Evolutionary conservation across 2,888 invertebrate species (phyloP).

Genomic region (Hemithea aestivaria): DNA sequence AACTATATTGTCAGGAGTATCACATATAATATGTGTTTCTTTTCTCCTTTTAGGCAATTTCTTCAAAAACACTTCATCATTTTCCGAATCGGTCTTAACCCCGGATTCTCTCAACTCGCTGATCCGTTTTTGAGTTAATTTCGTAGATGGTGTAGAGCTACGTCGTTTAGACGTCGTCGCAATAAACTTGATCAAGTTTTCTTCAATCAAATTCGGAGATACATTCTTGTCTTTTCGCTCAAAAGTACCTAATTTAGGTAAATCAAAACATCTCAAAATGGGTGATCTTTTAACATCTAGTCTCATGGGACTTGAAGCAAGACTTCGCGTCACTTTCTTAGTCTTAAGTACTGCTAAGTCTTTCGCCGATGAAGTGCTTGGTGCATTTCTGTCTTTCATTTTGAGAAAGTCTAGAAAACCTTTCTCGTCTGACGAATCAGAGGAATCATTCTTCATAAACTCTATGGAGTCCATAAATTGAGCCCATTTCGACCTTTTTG

Average conservation of each 20-base stretch:
- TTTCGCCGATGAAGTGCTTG: conserved; percentile 36
- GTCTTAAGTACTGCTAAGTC: conserved; percentile 18
- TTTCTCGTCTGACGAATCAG: conserved; percentile 35
- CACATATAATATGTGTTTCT: conserved; percentile 46
- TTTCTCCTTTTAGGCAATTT: conserved; percentile 23
- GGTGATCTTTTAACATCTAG: conserved; percentile 43
- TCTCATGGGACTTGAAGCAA: conserved; percentile 52
- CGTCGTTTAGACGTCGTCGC: conserved; percentile 51
- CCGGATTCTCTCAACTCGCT: conserved; percentile 50
- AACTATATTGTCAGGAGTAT: conserved; percentile 56
- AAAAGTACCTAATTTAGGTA: conserved; percentile 39
- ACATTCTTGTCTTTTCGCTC: conserved; percentile 21
- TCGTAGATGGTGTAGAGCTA: conserved; percentile 54
- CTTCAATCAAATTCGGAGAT: conserved; percentile 39
- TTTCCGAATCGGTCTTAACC: conserved; percentile 59
- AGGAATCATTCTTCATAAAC: conserved; percentile 41
- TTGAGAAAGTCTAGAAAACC: conserved; percentile 46
- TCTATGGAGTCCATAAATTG: conserved; percentile 57
- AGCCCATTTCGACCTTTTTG: conserved; percentile 41
- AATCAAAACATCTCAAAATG: conserved; percentile 50
- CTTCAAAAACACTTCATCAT: conserved; percentile 44
- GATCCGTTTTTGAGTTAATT: conserved; percentile 41
- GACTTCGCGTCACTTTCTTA: conserved; percentile 34
- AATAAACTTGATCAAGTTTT: conserved; percentile 47
- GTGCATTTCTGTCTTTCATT: conserved; percentile 35